Conservation (phyloP, 1,140 invertebrate species). For the Bombus haemorrhoidalis region DNA sequence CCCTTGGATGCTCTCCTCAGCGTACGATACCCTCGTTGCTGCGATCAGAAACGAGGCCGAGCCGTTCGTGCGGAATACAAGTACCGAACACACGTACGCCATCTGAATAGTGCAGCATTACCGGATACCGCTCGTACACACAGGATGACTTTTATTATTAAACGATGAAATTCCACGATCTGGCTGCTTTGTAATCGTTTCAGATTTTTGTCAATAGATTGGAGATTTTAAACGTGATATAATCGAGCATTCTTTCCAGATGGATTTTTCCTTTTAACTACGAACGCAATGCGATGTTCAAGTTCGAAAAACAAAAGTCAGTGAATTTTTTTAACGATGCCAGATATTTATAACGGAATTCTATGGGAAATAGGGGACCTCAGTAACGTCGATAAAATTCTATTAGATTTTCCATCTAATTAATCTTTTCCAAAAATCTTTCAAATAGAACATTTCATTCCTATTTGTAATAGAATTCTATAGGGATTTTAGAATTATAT, state of each 20-base stretch:
- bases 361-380: too few relatives aligned
- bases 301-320: too few relatives aligned
- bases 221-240: neutral
- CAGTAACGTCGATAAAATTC: too few relatives aligned
- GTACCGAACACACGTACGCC: neutral
- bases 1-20: neutral
- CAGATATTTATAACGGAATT: too few relatives aligned
- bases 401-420: too few relatives aligned
- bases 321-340: neutral
- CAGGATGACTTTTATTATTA: constrained; percentile 33
- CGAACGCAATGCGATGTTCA: too few relatives aligned
- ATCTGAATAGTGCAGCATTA: constrained; percentile 6
- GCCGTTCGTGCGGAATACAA: neutral
- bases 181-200: neutral
- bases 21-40: neutral
- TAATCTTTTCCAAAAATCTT: too few relatives aligned
- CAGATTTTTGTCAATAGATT: neutral
- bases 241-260: neutral
- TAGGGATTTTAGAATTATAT: too few relatives aligned
- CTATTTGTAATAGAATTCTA: too few relatives aligned
- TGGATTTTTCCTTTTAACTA: too few relatives aligned
- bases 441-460: too few relatives aligned
- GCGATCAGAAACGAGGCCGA: constrained; percentile 19
- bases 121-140: constrained; percentile 8
- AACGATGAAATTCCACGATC: constrained; percentile 30